phyloP scores from a whole-genome alignment of 2,888 invertebrate genomes.

The Steinernema hermaphroditum region DNA sequence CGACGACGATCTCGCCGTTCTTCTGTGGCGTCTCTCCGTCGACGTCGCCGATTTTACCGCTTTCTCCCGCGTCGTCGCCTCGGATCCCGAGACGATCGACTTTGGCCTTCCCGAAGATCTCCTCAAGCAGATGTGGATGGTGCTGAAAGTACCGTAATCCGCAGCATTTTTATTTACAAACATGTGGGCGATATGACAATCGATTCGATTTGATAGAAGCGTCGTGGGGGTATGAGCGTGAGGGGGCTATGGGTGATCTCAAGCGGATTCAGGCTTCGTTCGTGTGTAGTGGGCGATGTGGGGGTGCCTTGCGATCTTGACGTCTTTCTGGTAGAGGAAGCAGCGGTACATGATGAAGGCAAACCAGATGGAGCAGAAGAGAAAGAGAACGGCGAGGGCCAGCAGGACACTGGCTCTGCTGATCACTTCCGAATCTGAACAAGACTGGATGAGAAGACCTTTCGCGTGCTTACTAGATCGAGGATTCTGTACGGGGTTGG shows the following conservation, averaged over 20 bases:
- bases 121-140: not conserved
- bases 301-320: slow-evolving; percentile 26
- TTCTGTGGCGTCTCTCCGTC: not conserved
- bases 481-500: not conserved
- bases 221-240: not conserved
- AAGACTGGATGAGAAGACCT: not conserved
- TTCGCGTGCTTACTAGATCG: not conserved
- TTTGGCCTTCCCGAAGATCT: not conserved
- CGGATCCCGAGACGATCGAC: not conserved
- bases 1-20: slow-evolving; percentile 78
- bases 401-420: slow-evolving; percentile 17
- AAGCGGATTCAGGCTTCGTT: slow-evolving; percentile 14
- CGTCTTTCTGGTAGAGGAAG: slow-evolving; percentile 28
- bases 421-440: slow-evolving; percentile 19
- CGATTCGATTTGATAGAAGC: slow-evolving; percentile 10
- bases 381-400: slow-evolving; percentile 9
- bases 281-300: slow-evolving; percentile 29
- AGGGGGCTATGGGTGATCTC: not conserved
- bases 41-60: not conserved
- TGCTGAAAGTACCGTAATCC: not conserved
- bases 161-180: slow-evolving; percentile 20
- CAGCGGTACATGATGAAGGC: slow-evolving; percentile 30
- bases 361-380: slow-evolving; percentile 27
- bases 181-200: slow-evolving; percentile 2
- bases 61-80: not conserved